Evolutionary conservation across 2,113 vertebrate species (phyloP), one percentile per base, ranked within the genome.

Genomic region (Rattus norvegicus): DNA sequence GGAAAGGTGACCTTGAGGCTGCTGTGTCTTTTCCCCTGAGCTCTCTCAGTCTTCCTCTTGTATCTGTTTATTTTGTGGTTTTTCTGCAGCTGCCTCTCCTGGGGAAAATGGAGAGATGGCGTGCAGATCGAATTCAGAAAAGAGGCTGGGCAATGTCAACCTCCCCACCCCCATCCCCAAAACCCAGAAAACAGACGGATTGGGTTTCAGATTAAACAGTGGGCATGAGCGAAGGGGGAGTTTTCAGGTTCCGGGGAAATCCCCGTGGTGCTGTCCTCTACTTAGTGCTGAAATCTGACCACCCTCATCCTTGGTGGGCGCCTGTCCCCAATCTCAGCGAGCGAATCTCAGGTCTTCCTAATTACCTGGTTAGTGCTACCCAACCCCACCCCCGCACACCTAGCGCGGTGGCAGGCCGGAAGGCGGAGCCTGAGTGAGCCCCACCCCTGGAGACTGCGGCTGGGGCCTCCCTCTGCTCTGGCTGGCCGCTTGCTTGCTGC

Each of bases 1-100:
- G 91, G 39, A 95, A 97, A 94, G 96, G 96, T 98, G 94, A 98
- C 98, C 98, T 98, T 98, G 97, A 98, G 59, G 81, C 65, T 52
- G 54, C 13, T 2, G 47, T 19, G 86, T 86, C 89, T 90, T 69
- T 47, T 63, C 54, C 54, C 54, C 28, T 59, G 77, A 11, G 61
- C 67, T 93, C 83, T 91, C 67, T 88, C 75, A 0, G 19, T 59
- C 88, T 95, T 83, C 67, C 73, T 88, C 39, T 63, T 76, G 65
- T 61, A 24, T 92, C 77, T 65, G 49, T 91, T 93, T 95, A 88
- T 87, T 86, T 56, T 20, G 52, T 49, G 47, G 92, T 95, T 88
- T 95, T 88, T 69, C 89, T 1, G 77, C 5, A 28, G 89, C 91
- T 65, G 36, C 73, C 92, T 97, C 92, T 67, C 86, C n/a, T n/a